A percentile compares a stretch with the other conserved stretches of the same genome.
Conservation (phyloP, 92 coral and sea anemone species). For the Nematostella vectensis region DNA sequence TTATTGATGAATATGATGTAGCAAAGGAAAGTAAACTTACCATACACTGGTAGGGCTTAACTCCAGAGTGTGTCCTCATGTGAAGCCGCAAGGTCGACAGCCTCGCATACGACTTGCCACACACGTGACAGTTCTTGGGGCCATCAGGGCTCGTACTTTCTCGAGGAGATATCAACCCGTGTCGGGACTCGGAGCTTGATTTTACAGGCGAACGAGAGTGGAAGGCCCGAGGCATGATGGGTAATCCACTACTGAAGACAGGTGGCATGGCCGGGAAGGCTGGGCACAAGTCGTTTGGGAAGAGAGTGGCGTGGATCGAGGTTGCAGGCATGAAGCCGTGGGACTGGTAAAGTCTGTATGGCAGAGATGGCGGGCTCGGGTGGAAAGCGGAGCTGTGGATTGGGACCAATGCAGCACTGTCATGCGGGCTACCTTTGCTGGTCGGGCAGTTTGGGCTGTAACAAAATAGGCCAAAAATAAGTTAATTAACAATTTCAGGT, state of each 20-base stretch:
- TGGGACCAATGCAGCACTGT: slow-evolving; percentile 5
- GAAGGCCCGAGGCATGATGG: slow-evolving; percentile 31
- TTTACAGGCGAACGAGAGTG: slow-evolving; percentile 16
- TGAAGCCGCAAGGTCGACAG: slow-evolving; percentile 66
- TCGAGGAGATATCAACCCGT: slow-evolving; percentile 6
- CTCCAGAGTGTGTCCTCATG: slow-evolving; percentile 69
- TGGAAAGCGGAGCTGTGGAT: slow-evolving; percentile 16
- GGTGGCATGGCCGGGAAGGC: slow-evolving; percentile 31
- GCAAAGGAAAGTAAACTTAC: too few relatives aligned
- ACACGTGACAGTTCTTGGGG: slow-evolving; percentile 74
- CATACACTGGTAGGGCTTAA: slow-evolving; percentile 76
- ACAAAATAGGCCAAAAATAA: not conserved
- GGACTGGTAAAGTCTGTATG: slow-evolving; percentile 18
- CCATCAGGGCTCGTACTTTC: slow-evolving; percentile 30
- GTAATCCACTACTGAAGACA: slow-evolving; percentile 33
- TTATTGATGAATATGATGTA: too few relatives aligned
- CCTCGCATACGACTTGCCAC: slow-evolving; percentile 71
- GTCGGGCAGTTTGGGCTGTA: slow-evolving; percentile 14
- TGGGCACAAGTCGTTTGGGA: slow-evolving; percentile 27
- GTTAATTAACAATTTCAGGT: not conserved
- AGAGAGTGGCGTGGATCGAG: slow-evolving; percentile 20
- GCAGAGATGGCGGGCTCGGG: slow-evolving; percentile 13
- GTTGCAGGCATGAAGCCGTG: slow-evolving; percentile 19
- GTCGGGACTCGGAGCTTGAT: not conserved
- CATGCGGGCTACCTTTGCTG: not conserved